Percentiles rank a stretch among this genome's conserved stretches.
Conservation (phyloP, 1,140 invertebrate species). For the Teleopsis dalmanni region DNA sequence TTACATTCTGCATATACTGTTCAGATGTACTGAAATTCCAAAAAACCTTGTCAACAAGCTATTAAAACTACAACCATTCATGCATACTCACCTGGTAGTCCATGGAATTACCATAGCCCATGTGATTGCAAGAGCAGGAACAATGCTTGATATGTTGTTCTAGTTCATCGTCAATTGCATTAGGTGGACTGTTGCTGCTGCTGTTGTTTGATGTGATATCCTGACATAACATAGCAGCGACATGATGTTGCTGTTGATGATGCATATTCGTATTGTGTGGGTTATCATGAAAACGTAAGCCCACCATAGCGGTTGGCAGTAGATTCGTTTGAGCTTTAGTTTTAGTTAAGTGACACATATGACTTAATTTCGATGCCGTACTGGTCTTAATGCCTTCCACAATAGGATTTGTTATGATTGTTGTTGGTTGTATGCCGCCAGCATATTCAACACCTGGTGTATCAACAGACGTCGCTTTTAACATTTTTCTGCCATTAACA, state of each 20-base stretch:
- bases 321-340: neutral
- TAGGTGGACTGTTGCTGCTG: neutral
- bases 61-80: too few relatives aligned
- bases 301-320: too few relatives aligned
- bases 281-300: neutral
- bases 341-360: too few relatives aligned
- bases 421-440: neutral
- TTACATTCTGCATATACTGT: too few relatives aligned
- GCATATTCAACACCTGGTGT: too few relatives aligned
- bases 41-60: too few relatives aligned
- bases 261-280: too few relatives aligned
- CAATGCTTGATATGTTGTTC: conserved; percentile 78
- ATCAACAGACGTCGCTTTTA: neutral
- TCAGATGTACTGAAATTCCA: too few relatives aligned
- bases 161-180: conserved; percentile 58
- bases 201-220: neutral
- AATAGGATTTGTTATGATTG: neutral
- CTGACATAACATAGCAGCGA: neutral
- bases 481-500: neutral
- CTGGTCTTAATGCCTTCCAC: neutral
- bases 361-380: neutral
- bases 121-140: conserved; percentile 81
- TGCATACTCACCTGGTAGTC: conserved; percentile 75
- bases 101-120: conserved; percentile 85
- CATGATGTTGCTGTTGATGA: neutral